These are phyloP conservation scores for Suillia variegata DNA, from an alignment of 2,888 invertebrate genomes.

Conservation along the genomic window DNA sequence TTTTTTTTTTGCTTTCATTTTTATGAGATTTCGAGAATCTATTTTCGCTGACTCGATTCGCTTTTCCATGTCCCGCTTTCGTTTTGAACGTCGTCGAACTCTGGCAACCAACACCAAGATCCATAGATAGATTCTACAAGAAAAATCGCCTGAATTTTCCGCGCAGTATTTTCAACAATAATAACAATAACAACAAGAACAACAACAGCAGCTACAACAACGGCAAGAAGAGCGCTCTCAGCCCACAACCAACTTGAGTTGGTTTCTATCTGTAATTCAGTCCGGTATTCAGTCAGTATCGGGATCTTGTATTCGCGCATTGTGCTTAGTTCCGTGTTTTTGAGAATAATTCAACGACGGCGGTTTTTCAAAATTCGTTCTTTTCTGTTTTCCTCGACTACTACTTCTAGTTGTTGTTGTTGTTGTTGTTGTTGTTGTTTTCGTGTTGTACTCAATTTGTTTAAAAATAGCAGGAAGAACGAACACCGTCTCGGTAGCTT, in stretches of 20 bases:
- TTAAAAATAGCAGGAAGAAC: neutral
- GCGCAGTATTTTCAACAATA: neutral
- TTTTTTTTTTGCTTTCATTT: too few species aligned
- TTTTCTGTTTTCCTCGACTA: too few species aligned
- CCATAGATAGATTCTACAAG: neutral
- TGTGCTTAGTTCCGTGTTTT: slow-evolving; percentile 38
- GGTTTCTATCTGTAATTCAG: slow-evolving; percentile 54
- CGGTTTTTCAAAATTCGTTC: slow-evolving; percentile 21
- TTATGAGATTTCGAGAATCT: neutral
- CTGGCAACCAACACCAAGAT: too few species aligned
- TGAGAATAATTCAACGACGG: too few species aligned
- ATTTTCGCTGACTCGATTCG: neutral
- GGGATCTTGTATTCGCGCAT: slow-evolving; percentile 35
- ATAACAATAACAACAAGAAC: neutral
- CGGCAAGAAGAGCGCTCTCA: slow-evolving; percentile 12
- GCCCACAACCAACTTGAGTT: slow-evolving; percentile 53
- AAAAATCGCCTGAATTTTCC: neutral
- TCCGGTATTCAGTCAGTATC: slow-evolving; percentile 52
- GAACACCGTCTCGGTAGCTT: slow-evolving; percentile 1
- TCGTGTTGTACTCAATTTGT: neutral
- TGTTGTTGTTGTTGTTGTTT: neutral
- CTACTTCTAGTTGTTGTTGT: too few species aligned
- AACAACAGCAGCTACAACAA: neutral
- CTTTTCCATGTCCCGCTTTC: neutral
- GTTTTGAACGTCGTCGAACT: too few species aligned